Evolutionary conservation across 2,888 invertebrate species (phyloP).

Genomic region (Miltochrista miniata): DNA sequence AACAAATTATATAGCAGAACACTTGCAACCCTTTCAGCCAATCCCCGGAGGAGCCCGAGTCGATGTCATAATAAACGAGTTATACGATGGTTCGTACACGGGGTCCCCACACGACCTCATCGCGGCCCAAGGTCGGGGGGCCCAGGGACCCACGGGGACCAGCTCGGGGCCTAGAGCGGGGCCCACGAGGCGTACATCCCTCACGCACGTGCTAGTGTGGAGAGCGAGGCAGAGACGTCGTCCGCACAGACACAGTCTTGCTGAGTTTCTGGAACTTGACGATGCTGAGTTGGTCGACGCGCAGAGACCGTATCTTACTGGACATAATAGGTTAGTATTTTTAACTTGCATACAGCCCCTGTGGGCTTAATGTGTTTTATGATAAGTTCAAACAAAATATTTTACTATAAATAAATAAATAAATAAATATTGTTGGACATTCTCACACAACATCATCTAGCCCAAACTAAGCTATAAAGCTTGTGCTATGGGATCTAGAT

Average conservation of each 20-base stretch:
- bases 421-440: no score
- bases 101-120: slow-evolving; percentile 96
- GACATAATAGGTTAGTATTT: slow-evolving; percentile 88
- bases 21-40: slow-evolving; percentile 72
- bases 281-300: slow-evolving; percentile 90
- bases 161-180: slow-evolving; percentile 86
- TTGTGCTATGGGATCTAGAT: no score
- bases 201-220: slow-evolving; percentile 80
- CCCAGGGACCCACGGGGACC: slow-evolving; percentile 74
- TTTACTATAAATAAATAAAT: no score
- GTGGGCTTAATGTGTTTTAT: no score
- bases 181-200: slow-evolving; percentile 85
- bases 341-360: no score
- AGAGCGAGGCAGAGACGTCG: slow-evolving; percentile 86
- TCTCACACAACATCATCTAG: no score
- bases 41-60: slow-evolving; percentile 92
- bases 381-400: no score
- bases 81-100: slow-evolving; percentile 97
- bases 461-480: no score
- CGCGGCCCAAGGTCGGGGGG: slow-evolving; percentile 87
- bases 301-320: slow-evolving; percentile 94
- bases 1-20: no score
- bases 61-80: slow-evolving; percentile 97
- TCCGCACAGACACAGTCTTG: slow-evolving; percentile 88
- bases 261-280: slow-evolving; percentile 94